A percentile compares a stretch with the other conserved stretches of the same genome.
phyloP scores from a whole-genome alignment of 2,888 invertebrate species.

The Lasius platythorax region DNA sequence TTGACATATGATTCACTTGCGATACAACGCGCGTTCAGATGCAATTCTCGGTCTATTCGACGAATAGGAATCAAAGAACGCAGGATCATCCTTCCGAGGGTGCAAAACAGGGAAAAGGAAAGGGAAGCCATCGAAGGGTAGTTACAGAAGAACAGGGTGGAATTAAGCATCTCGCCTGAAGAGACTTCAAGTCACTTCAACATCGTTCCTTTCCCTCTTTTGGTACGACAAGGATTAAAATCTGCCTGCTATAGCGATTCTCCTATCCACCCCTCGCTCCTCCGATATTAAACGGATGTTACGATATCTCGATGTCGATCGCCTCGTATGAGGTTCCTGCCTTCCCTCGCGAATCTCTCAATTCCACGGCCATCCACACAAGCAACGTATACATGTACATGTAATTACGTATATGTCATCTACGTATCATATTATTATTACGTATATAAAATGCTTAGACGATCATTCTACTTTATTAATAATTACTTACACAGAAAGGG shows the following conservation, averaged over 20 bases:
- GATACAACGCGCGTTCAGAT: conserved; percentile 65
- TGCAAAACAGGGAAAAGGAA: conserved; percentile 74
- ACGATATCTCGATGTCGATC: conserved; percentile 78
- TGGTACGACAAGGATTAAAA: conserved; percentile 85
- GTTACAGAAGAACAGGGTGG: conserved; percentile 80
- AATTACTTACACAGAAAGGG: background rate
- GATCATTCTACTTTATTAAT: background rate
- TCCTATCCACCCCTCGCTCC: conserved; percentile 67
- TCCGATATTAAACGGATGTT: conserved; percentile 82
- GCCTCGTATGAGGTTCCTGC: background rate
- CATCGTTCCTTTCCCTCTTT: conserved; percentile 79
- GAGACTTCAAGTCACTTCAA: conserved; percentile 85
- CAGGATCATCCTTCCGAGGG: conserved; percentile 81
- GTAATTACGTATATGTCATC: background rate
- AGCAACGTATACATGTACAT: background rate
- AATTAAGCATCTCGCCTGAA: conserved; percentile 86
- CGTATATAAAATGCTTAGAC: background rate
- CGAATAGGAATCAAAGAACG: conserved; percentile 79
- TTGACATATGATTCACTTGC: background rate
- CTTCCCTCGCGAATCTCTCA: background rate
- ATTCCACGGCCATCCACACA: background rate
- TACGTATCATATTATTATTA: background rate
- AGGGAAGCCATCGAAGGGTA: conserved; percentile 73
- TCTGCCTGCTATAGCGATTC: conserved; percentile 82
- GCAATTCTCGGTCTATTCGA: conserved; percentile 74